Evolutionary conservation across 2,888 invertebrate species (phyloP).

Genomic region (Dorcus parallelipipedus): DNA sequence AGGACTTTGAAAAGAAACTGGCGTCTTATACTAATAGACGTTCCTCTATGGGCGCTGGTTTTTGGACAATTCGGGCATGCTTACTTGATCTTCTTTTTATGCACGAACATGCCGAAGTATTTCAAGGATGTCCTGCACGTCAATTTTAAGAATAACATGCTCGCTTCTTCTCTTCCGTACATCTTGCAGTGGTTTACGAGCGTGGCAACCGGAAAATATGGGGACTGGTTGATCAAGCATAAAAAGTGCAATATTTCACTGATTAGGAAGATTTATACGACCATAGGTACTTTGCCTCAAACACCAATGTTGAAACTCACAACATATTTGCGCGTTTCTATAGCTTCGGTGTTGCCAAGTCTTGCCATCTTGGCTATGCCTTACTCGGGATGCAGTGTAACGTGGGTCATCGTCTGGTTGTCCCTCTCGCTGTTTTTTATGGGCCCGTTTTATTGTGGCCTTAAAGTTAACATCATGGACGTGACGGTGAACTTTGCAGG

Average conservation of each 20-base stretch:
- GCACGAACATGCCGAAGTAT: constrained; percentile 68
- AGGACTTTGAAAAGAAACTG: constrained; percentile 45
- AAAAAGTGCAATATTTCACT: constrained; percentile 56
- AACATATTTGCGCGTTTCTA: constrained; percentile 16
- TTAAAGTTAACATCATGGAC: constrained; percentile 65
- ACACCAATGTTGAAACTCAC: not conserved
- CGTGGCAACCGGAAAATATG: constrained; percentile 61
- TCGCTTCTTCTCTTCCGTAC: constrained; percentile 63
- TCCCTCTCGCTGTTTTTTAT: constrained; percentile 63
- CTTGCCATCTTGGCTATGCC: constrained; percentile 61
- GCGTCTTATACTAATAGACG: constrained; percentile 65
- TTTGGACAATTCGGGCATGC: constrained; percentile 70
- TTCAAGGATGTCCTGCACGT: constrained; percentile 66
- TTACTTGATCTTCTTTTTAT: constrained; percentile 70
- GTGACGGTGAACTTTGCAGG: constrained; percentile 63
- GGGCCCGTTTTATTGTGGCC: constrained; percentile 67
- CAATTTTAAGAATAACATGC: constrained; percentile 61
- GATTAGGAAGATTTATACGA: constrained; percentile 33
- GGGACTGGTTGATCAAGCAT: constrained; percentile 64
- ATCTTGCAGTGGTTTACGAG: constrained; percentile 65
- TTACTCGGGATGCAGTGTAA: constrained; percentile 59
- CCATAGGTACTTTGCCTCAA: constrained; percentile 4
- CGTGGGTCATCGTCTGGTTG: constrained; percentile 54
- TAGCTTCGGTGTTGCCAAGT: constrained; percentile 63
- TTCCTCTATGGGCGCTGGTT: constrained; percentile 72